Base-by-base conservation (phyloP, 2,797 vertebrate genomes). In the Crenichthys baileyi region DNA sequence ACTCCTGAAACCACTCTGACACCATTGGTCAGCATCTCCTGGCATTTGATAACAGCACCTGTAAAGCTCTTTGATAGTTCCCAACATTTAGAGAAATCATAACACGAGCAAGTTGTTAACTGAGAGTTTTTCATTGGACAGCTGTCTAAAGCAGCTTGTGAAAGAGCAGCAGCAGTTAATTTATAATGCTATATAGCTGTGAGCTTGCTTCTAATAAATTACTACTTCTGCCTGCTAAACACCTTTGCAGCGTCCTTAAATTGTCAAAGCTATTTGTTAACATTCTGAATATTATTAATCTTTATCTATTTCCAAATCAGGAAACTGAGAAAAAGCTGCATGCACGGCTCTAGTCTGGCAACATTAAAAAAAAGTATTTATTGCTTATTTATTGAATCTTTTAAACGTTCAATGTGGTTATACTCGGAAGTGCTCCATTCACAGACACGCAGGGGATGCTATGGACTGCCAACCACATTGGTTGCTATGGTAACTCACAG, bases 401-500 rank as follows among this genome's bases (percentile, higher is more conserved):
- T 83, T 82, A 89, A 91, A 90, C n/a, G 36, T 79, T 65, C 82
- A 39, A 77, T 74, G 74, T 75, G 58, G 80, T 67, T 56, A 85
- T 61, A 84, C 83, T 88, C 60, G 76, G 85, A 58, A 78, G 76
- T 8, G 12, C 71, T 86, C 79, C 78, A 83, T 88, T 79, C 88
- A 81, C 79, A 44, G 79, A 72, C 81, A 86, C 86, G 85, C 82
- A 75, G 90, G 88, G 85, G 86, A 91, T 86, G 82, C 79, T 71
- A 67, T 36, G 36, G 63, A 29, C 87, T 83, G 87, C 89, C 86
- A 86, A 86, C 86, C 79, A 88, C 77, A 65, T 39, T 4, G 76
- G 89, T 94, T 87, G 76, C 88, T 82, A 89, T 85, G 82, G 93
- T 72, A 88, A 94, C 77, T 79, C 82, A 83, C 82, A 87, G 87